Percentiles rank a stretch among this genome's conserved stretches.
Conservation (phyloP, 2,888 invertebrate genomes). For the Andricus curvator region DNA sequence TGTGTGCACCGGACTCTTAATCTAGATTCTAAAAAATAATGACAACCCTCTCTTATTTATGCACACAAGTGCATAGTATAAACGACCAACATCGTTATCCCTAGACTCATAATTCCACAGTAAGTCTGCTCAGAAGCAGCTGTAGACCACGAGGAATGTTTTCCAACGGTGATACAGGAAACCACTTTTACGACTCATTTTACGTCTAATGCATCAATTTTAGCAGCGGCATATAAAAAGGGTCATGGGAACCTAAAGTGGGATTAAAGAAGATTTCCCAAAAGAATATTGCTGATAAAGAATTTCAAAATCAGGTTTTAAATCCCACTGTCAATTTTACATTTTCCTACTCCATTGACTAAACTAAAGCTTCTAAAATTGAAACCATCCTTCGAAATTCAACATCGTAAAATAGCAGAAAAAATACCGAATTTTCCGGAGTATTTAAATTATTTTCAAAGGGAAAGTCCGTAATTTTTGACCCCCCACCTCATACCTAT, state of each 20-base stretch:
- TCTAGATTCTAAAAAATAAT: constrained; percentile 22
- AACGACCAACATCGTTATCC: constrained; percentile 36
- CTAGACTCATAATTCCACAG: constrained; percentile 35
- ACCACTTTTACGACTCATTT: constrained; percentile 13
- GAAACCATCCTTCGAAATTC: too few species aligned
- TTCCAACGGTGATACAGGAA: constrained; percentile 22
- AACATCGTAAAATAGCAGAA: too few species aligned
- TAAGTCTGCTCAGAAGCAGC: constrained; percentile 29
- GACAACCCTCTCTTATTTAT: constrained; percentile 33
- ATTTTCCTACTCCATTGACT: too few species aligned
- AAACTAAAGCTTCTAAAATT: too few species aligned
- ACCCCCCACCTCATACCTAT: too few species aligned
- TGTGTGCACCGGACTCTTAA: constrained; percentile 7
- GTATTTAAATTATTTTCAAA: too few species aligned
- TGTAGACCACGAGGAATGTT: constrained; percentile 36
- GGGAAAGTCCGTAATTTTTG: too few species aligned
- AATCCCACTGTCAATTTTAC: too few species aligned
- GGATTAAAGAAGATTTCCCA: not conserved
- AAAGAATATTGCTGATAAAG: too few species aligned
- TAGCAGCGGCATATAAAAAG: constrained; percentile 19
- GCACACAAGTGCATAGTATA: constrained; percentile 34
- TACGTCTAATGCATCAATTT: constrained; percentile 29
- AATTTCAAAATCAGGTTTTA: too few species aligned
- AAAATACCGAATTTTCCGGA: too few species aligned
- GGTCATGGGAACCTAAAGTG: not conserved